Conservation (phyloP, 1,140 invertebrate species). For the Centruroides sculpturatus region DNA sequence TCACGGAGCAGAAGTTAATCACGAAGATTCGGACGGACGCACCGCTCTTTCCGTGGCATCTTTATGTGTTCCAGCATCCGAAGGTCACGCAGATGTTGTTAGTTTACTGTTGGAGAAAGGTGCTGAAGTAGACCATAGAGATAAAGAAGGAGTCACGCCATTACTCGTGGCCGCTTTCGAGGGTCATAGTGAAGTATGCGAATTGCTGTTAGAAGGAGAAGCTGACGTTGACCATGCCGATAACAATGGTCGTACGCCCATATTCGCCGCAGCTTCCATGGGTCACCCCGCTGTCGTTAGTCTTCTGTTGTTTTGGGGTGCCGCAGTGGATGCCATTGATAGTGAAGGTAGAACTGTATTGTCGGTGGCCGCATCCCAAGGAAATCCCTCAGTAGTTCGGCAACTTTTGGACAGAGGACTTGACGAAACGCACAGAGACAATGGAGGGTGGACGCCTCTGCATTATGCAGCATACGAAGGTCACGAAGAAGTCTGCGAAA, state of each 20-base stretch:
- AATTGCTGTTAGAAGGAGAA: conserved; percentile 65
- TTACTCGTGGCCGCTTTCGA: conserved; percentile 87
- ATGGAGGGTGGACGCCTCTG: conserved; percentile 70
- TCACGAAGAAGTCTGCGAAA: conserved; percentile 71
- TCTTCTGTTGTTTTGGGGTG: conserved; percentile 71
- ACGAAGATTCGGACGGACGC: conserved; percentile 24
- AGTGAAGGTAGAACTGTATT: conserved; percentile 71
- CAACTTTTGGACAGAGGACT: conserved; percentile 74
- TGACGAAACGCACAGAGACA: conserved; percentile 72
- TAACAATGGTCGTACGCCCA: conserved; percentile 55
- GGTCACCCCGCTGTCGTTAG: conserved; percentile 66
- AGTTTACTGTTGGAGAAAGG: conserved; percentile 62
- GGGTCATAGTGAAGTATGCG: conserved; percentile 65
- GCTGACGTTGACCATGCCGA: conserved; percentile 75
- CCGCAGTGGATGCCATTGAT: conserved; percentile 77
- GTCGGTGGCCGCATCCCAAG: conserved; percentile 69
- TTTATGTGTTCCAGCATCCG: conserved; percentile 72
- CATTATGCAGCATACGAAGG: conserved; percentile 72
- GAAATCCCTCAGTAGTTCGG: conserved; percentile 62
- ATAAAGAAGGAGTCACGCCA: conserved; percentile 84
- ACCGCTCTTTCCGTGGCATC: conserved; percentile 88
- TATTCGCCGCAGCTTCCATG: conserved; percentile 69
- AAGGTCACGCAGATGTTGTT: conserved; percentile 44
- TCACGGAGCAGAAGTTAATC: conserved; percentile 28
- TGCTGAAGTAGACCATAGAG: conserved; percentile 71